Base-by-base conservation (phyloP, 2,113 vertebrate species). In the Trichomycterus rosablanca region DNA sequence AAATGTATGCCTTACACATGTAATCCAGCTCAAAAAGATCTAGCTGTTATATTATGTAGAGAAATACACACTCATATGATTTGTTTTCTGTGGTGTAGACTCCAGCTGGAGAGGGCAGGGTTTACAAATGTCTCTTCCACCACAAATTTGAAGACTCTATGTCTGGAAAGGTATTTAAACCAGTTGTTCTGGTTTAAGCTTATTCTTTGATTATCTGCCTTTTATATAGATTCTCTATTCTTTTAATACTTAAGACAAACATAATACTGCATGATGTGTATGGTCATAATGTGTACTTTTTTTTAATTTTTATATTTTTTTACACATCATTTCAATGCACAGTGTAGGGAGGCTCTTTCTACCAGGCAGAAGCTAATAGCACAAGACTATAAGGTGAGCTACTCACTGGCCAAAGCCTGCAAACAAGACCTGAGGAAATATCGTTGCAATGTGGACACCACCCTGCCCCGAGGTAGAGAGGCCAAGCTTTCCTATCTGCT, bases 81-180 rank as follows among this genome's bases (percentile, higher is more conserved):
- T 64, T 16, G 44, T 23, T 63, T 58, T 32, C n/a, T 73, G 6
- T 76, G 71, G 74, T 75, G 46, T 73, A 98, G 95, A 91, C 86
- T 49, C 90, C 90, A 66, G 95, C 94, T 59, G 95, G 95, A 52
- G 95, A 98, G 80, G 95, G 95, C 12, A 78, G 92, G 74, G 92
- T 98, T 16, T 98, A 98, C 83, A 98, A 98, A 74, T 98, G 95
- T 84, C 90, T 98, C 64, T 98, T 98, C 74, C 97, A 98, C 72
- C 95, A 98, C 83, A 98, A 98, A 80, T 98, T 97, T 87, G 95
- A 98, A 78, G 95, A 98, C 60, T 90, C 90, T 26, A 98, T 98
- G 95, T 94, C 93, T 74, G 92, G 93, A 71, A 89, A 92, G 86
- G 95, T 93, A 66, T 16, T 32, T 15, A 23, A 56, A 35, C n/a